Conservation (phyloP, 1,140 invertebrate genomes). For the Xylocopa sonorina region DNA sequence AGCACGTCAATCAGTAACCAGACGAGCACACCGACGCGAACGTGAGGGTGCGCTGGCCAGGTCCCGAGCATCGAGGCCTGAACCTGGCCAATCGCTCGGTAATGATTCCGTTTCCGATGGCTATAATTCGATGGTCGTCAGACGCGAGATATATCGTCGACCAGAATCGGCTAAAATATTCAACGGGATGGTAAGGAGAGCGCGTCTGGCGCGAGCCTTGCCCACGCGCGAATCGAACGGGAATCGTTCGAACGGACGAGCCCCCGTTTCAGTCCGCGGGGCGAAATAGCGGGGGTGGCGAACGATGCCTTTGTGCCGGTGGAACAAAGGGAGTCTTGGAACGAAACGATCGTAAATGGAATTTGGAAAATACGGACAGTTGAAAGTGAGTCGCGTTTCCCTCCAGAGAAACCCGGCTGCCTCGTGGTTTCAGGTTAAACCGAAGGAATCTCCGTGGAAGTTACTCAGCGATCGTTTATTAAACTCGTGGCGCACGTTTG, state of each 20-base stretch:
- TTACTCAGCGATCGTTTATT: no score
- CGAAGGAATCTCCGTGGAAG: not conserved
- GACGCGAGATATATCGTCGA: not conserved
- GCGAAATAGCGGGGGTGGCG: not conserved
- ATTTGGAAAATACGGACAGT: not conserved
- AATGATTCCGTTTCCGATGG: slow-evolving; percentile 34
- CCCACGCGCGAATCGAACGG: slow-evolving; percentile 8
- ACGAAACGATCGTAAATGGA: not conserved
- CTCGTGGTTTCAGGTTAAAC: not conserved
- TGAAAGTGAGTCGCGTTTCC: not conserved
- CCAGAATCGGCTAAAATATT: slow-evolving; percentile 19
- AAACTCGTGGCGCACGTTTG: no score
- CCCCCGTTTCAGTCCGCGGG: not conserved
- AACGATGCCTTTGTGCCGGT: not conserved
- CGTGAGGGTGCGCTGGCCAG: no score
- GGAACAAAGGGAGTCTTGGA: not conserved
- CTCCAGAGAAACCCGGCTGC: not conserved
- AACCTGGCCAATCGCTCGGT: not conserved
- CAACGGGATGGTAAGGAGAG: not conserved
- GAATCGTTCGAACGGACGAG: slow-evolving; percentile 8
- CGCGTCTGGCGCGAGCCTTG: not conserved
- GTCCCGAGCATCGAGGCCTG: slow-evolving; percentile 2
- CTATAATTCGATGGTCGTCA: slow-evolving; percentile 25
- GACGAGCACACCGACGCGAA: not conserved
- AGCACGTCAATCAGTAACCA: slow-evolving; percentile 4